Evolutionary conservation across 1,140 invertebrate genomes (phyloP).

Genomic region (Tetragonula clypearis): DNA sequence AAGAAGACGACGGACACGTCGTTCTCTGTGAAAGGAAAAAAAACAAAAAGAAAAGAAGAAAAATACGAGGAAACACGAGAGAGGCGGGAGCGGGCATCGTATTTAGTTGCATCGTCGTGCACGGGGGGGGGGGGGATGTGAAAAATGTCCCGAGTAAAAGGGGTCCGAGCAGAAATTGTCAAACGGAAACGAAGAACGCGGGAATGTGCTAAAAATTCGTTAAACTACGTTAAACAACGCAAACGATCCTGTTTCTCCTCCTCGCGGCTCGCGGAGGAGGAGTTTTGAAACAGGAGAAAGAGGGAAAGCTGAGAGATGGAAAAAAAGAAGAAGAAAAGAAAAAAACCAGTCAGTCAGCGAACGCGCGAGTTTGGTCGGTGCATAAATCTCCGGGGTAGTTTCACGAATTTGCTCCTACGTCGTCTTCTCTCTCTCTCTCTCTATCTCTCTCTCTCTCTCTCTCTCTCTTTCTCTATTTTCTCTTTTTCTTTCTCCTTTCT

Average conservation of each 20-base stretch:
- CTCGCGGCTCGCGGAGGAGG: too few species aligned
- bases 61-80: background rate
- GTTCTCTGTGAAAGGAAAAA: constrained; percentile 46
- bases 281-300: background rate
- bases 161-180: too few species aligned
- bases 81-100: background rate
- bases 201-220: background rate
- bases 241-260: background rate
- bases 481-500: background rate
- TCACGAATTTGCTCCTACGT: background rate
- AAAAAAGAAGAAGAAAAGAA: background rate
- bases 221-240: background rate
- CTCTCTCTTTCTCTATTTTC: too few species aligned
- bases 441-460: too few species aligned
- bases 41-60: background rate
- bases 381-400: background rate
- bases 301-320: background rate
- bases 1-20: constrained; percentile 51
- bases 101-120: background rate
- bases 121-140: too few species aligned
- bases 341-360: too few species aligned
- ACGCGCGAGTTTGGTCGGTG: too few species aligned
- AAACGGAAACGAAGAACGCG: background rate
- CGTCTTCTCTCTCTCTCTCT: background rate
- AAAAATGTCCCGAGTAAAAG: background rate